Conservation (phyloP, 1,140 invertebrate genomes). For the Meloidogyne exigua region DNA sequence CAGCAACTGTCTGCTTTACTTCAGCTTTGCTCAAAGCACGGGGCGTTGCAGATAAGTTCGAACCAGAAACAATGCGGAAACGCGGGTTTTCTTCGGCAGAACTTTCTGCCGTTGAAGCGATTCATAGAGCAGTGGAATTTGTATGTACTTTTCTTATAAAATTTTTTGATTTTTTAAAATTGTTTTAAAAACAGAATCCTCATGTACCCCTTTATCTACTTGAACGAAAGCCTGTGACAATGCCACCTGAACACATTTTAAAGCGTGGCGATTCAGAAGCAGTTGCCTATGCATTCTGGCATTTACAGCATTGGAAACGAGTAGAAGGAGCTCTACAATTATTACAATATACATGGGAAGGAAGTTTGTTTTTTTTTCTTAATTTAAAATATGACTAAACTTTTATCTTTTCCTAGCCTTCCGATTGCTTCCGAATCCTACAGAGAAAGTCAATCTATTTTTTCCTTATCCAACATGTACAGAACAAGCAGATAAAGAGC, state of each 20-base stretch:
- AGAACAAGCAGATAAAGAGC: conserved; percentile 88
- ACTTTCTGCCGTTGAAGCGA: conserved; percentile 90
- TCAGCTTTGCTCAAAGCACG: conserved; percentile 88
- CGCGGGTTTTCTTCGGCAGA: conserved; percentile 82
- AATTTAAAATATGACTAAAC: too few species aligned
- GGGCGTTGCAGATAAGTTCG: conserved; percentile 84
- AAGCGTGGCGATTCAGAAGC: conserved; percentile 97
- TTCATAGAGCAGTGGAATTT: conserved; percentile 94
- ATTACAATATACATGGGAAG: conserved; percentile 92
- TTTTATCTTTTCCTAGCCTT: conserved; percentile 70
- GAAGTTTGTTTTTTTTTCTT: conserved; percentile 68
- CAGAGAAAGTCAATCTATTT: conserved; percentile 88
- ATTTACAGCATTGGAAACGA: conserved; percentile 91
- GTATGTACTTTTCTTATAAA: not conserved
- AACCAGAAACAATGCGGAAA: conserved; percentile 82
- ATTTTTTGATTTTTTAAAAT: too few species aligned
- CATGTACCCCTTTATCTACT: conserved; percentile 96
- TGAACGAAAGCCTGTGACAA: conserved; percentile 89
- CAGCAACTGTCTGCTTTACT: conserved; percentile 94
- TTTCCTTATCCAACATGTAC: conserved; percentile 92
- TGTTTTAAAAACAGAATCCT: conserved; percentile 82
- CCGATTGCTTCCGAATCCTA: conserved; percentile 85
- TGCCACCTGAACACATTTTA: conserved; percentile 93
- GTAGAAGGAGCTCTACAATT: conserved; percentile 87
- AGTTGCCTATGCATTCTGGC: conserved; percentile 92